These are phyloP conservation scores for Tiphia femorata DNA, from an alignment of 2,888 invertebrate species.

Conservation along the genomic window DNA sequence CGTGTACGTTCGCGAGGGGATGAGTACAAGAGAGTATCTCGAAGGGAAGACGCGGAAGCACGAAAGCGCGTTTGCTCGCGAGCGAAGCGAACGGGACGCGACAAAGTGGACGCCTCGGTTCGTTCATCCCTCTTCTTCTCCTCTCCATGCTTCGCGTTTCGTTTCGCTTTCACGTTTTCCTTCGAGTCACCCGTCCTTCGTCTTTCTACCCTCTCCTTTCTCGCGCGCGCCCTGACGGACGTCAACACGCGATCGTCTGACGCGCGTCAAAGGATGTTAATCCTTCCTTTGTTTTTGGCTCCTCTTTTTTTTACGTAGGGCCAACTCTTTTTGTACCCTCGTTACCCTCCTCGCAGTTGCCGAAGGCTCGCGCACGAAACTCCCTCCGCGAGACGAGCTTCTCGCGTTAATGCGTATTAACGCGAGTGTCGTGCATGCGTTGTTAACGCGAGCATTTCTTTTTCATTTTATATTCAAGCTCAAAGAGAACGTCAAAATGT, in stretches of 20 bases:
- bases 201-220: background rate
- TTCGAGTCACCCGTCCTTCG: background rate
- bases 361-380: no score
- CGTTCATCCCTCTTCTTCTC: no score
- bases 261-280: conserved; percentile 40
- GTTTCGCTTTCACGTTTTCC: no score
- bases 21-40: background rate
- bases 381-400: no score
- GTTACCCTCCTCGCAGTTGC: no score
- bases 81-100: conserved; percentile 5
- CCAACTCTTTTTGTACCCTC: no score
- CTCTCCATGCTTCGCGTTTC: no score
- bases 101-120: conserved; percentile 3
- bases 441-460: background rate
- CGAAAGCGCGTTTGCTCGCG: background rate
- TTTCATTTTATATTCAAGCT: background rate
- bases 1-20: no score
- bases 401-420: background rate
- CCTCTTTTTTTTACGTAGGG: no score
- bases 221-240: background rate
- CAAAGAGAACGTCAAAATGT: background rate
- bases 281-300: conserved; percentile 32
- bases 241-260: conserved; percentile 38
- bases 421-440: background rate
- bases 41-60: background rate